Evolutionary conservation across 2,113 vertebrate genomes (phyloP).

Genomic region (Alligator sinensis): DNA sequence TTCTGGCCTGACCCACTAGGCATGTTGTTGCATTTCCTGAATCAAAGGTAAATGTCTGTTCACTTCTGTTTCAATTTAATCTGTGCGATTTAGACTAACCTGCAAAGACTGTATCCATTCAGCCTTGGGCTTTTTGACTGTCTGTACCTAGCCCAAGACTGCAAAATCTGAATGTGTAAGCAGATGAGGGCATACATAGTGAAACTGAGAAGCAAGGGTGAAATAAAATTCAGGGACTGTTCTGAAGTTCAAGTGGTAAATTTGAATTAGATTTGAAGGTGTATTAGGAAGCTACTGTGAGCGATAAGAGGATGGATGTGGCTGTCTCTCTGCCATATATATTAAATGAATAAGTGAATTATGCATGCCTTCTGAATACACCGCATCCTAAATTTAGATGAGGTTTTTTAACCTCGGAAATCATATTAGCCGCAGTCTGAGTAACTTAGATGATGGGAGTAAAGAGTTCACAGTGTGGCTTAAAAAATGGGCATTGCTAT

Average conservation of each 20-base stretch:
- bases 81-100: too few relatives aligned
- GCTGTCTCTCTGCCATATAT: not conserved
- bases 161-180: not conserved
- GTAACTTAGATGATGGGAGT: not conserved
- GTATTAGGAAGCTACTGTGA: not conserved
- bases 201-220: not conserved
- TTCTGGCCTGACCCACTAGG: too few relatives aligned
- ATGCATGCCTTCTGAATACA: not conserved
- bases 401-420: not conserved
- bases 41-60: too few relatives aligned
- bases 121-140: too few relatives aligned
- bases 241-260: not conserved
- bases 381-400: not conserved
- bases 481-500: not conserved
- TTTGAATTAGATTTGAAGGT: not conserved
- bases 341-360: not conserved
- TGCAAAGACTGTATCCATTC: too few relatives aligned
- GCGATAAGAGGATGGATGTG: not conserved
- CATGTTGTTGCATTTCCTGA: too few relatives aligned
- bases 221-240: not conserved
- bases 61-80: too few relatives aligned
- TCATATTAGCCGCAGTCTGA: not conserved
- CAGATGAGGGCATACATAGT: not conserved
- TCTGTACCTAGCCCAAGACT: too few relatives aligned
- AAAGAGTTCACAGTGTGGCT: not conserved